Conservation (phyloP, 2,797 vertebrate species). For the Erithacus rubecula region DNA sequence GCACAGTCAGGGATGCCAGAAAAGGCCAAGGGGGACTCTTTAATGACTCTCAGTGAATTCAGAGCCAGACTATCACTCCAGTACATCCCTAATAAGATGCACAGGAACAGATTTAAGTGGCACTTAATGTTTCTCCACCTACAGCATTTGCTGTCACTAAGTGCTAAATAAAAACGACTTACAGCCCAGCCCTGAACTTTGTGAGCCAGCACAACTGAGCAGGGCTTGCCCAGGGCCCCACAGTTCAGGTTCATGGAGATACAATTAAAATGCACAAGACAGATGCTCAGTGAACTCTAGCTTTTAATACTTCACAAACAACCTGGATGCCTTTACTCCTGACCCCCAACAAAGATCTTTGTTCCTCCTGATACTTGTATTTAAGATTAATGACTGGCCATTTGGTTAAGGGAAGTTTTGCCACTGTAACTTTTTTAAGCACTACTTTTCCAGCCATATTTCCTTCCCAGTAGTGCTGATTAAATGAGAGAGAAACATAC, state of each 20-base stretch:
- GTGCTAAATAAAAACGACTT: slow-evolving; percentile 73
- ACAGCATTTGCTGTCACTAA: slow-evolving; percentile 57
- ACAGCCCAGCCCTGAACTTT: slow-evolving; percentile 66
- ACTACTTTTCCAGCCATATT: neutral
- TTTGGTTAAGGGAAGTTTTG: slow-evolving; percentile 27
- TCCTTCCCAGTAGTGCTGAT: neutral
- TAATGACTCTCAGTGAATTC: slow-evolving; percentile 57
- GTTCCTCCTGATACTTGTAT: slow-evolving; percentile 18
- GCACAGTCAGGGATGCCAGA: neutral
- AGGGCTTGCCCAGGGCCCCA: slow-evolving; percentile 41
- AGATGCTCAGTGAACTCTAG: slow-evolving; percentile 35
- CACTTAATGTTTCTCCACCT: slow-evolving; percentile 68
- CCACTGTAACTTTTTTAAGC: neutral
- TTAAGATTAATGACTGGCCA: slow-evolving; percentile 32
- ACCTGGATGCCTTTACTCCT: slow-evolving; percentile 24
- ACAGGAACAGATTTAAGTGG: slow-evolving; percentile 74
- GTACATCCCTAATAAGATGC: slow-evolving; percentile 61
- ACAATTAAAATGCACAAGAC: slow-evolving; percentile 61
- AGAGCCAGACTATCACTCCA: slow-evolving; percentile 51
- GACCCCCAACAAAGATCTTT: slow-evolving; percentile 4
- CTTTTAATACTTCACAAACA: slow-evolving; percentile 69
- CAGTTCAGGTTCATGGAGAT: slow-evolving; percentile 41
- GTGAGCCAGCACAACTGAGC: slow-evolving; percentile 31
- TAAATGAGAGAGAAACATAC: neutral
- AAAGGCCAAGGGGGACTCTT: slow-evolving; percentile 50